A percentile compares a stretch with the other conserved stretches of the same genome.
Evolutionary conservation across 2,113 vertebrate genomes (phyloP).

Genomic region (Anguilla rostrata): DNA sequence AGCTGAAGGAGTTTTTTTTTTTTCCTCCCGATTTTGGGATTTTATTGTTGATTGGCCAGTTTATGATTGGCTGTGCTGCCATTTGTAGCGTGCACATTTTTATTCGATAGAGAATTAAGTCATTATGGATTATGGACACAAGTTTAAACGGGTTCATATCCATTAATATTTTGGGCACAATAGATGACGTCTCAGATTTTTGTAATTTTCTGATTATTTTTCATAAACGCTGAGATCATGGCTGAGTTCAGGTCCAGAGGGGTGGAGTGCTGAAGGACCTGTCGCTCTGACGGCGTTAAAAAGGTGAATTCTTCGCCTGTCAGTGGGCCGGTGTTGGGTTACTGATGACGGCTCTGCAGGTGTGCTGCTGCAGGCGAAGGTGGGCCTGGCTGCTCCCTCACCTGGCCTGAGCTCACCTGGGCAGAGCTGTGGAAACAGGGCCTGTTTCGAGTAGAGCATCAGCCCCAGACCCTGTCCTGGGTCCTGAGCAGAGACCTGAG

Average conservation of each 20-base stretch:
- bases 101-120: too few relatives aligned
- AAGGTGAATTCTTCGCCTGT: conserved; percentile 41
- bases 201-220: too few relatives aligned
- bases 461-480: too few relatives aligned
- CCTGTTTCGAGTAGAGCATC: conserved; percentile 13
- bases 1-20: too few relatives aligned
- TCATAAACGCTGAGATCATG: too few relatives aligned
- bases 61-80: neutral
- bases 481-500: too few relatives aligned
- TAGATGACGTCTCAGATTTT: too few relatives aligned
- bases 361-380: conserved; percentile 73
- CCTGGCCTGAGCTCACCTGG: conserved; percentile 65
- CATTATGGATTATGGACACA: too few relatives aligned
- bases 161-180: too few relatives aligned
- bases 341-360: conserved; percentile 66
- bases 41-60: neutral
- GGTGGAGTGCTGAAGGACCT: conserved; percentile 34
- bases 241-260: conserved; percentile 35
- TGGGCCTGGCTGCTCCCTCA: conserved; percentile 49
- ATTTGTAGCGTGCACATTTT: too few relatives aligned
- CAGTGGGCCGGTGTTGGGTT: conserved; percentile 55
- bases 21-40: too few relatives aligned
- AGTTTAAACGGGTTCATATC: too few relatives aligned
- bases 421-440: conserved; percentile 49
- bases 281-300: conserved; percentile 44